phyloP scores from a whole-genome alignment of 2,113 vertebrate species.

The Muntiacus reevesi region DNA sequence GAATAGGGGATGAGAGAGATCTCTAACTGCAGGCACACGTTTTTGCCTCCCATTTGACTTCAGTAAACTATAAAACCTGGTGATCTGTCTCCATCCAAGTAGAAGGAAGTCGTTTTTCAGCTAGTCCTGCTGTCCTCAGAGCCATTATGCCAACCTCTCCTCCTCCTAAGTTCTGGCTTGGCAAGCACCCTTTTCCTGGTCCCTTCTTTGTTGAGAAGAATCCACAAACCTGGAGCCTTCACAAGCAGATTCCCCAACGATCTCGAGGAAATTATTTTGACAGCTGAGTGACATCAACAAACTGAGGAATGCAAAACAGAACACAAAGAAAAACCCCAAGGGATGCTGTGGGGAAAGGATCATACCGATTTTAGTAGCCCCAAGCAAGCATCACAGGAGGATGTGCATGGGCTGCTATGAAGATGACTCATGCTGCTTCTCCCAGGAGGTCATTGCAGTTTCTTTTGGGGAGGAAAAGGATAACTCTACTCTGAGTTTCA shows the following conservation, averaged over 20 bases:
- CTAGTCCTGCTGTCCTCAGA: not conserved
- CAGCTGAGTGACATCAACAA: slow-evolving; percentile 51
- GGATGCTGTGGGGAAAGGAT: not conserved
- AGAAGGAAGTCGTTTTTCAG: not conserved
- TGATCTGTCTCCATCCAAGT: not conserved
- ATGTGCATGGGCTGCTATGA: too few species aligned
- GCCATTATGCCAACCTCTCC: not conserved
- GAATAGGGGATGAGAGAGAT: too few species aligned
- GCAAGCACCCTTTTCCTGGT: not conserved
- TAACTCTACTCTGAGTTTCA: not conserved
- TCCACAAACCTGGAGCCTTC: not conserved
- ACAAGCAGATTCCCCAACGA: not conserved
- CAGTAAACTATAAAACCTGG: not conserved
- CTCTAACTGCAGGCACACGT: rapidly evolving
- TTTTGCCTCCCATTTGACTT: not conserved
- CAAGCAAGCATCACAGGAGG: not conserved
- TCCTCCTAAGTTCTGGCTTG: not conserved
- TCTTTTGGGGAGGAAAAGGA: not conserved
- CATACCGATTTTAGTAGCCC: not conserved
- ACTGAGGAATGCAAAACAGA: slow-evolving; percentile 38
- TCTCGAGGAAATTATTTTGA: slow-evolving; percentile 34
- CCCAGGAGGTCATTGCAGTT: rapidly evolving
- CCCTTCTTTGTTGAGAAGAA: not conserved
- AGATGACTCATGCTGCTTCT: not conserved
- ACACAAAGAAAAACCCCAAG: not conserved